Evolutionary conservation across 2,113 vertebrate genomes (phyloP).

Genomic region (Grus americana): DNA sequence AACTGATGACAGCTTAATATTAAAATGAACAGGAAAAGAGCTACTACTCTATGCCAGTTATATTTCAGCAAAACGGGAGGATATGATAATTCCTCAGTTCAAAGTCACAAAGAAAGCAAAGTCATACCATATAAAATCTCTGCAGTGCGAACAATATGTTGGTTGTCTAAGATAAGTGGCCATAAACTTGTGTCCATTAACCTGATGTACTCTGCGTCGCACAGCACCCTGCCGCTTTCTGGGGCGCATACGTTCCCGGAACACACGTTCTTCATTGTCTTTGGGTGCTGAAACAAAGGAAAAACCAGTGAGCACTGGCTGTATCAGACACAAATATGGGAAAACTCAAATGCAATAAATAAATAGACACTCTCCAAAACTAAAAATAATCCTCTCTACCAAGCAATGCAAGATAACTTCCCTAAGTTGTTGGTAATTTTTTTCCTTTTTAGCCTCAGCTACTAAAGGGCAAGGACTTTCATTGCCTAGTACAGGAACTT

Average conservation of each 20-base stretch:
- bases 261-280: conserved; percentile 97
- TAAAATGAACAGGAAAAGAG: background rate
- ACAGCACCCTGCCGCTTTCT: conserved; percentile 95
- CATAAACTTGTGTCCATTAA: conserved; percentile 99
- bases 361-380: background rate
- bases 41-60: background rate
- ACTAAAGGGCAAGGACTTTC: background rate
- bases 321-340: background rate
- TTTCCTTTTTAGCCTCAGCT: background rate
- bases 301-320: background rate
- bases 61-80: background rate
- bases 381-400: background rate
- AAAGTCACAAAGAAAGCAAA: background rate
- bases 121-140: conserved; percentile 96
- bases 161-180: conserved; percentile 98
- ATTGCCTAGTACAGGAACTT: background rate
- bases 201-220: conserved; percentile 94
- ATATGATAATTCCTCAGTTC: background rate
- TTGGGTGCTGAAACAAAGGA: conserved; percentile 78
- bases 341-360: background rate
- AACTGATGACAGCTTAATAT: background rate
- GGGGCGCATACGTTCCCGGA: conserved; percentile 93
- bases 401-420: background rate
- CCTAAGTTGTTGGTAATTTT: background rate
- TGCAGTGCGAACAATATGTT: conserved; percentile 97